Evolutionary conservation across 2,888 invertebrate species (phyloP).

Genomic region (Ennomos fuscantarius): DNA sequence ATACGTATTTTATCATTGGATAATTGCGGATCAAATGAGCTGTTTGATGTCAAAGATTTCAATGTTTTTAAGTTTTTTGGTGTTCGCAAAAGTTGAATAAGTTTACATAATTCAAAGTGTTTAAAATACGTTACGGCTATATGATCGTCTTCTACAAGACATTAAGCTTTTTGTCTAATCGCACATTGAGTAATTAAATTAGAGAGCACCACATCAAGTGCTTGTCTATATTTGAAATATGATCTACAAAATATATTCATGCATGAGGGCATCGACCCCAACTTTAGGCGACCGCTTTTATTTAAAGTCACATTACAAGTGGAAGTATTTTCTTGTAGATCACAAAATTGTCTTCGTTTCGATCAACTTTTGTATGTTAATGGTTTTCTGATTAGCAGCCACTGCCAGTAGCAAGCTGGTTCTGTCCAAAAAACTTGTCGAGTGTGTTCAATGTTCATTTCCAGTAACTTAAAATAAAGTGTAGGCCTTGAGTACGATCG

Average conservation of each 20-base stretch:
- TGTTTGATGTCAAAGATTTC: too few species aligned
- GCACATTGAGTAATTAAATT: slow-evolving; percentile 15
- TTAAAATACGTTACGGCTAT: too few species aligned
- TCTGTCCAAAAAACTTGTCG: slow-evolving; percentile 24
- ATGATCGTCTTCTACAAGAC: too few species aligned
- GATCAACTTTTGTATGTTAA: slow-evolving; percentile 28
- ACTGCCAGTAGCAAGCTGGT: slow-evolving; percentile 1
- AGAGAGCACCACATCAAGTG: slow-evolving; percentile 6
- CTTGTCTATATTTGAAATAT: slow-evolving; percentile 27
- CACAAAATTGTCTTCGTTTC: slow-evolving; percentile 22
- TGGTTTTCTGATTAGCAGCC: slow-evolving; percentile 30
- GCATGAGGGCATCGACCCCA: slow-evolving; percentile 28
- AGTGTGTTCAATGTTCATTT: slow-evolving; percentile 17
- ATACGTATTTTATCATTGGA: too few species aligned
- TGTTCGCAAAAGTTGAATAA: too few species aligned
- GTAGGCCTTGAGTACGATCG: slow-evolving; percentile 13
- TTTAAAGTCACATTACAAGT: slow-evolving; percentile 6
- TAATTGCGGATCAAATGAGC: too few species aligned
- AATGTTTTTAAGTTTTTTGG: too few species aligned
- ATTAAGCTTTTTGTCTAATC: slow-evolving; percentile 2
- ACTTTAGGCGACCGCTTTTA: slow-evolving; percentile 16
- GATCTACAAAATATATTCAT: slow-evolving; percentile 29
- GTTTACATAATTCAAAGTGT: too few species aligned
- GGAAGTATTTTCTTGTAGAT: slow-evolving; percentile 9
- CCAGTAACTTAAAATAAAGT: slow-evolving; percentile 22